A percentile compares a stretch with the other conserved stretches of the same genome.
These are phyloP conservation scores for Boloria selene DNA, from an alignment of 2,888 invertebrate genomes.

Conservation along the genomic window DNA sequence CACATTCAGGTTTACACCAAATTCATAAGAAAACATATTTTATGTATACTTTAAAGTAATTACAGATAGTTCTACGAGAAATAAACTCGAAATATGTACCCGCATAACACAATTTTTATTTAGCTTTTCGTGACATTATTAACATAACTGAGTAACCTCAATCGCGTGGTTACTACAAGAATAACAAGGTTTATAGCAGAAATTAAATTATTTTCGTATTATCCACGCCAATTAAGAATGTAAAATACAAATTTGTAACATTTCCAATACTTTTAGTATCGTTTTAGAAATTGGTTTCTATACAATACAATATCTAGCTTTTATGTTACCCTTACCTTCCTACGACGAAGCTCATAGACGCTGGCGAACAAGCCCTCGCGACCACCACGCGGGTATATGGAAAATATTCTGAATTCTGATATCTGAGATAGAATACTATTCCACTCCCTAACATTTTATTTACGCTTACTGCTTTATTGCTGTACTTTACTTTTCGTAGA, in stretches of 20 bases:
- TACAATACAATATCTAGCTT: slow-evolving; percentile 64
- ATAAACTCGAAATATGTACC: slow-evolving; percentile 18
- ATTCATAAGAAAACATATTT: slow-evolving; percentile 48
- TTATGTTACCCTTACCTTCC: slow-evolving; percentile 76
- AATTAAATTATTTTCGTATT: slow-evolving; percentile 42
- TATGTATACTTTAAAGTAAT: slow-evolving; percentile 15
- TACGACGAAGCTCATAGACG: slow-evolving; percentile 77
- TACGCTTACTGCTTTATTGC: slow-evolving; percentile 16
- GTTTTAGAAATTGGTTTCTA: slow-evolving; percentile 72
- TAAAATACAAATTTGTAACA: slow-evolving; percentile 82
- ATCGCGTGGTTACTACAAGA: slow-evolving; percentile 43
- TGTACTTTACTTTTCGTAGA: slow-evolving; percentile 21
- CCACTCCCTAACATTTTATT: slow-evolving; percentile 23
- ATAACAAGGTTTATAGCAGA: slow-evolving; percentile 38
- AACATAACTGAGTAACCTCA: slow-evolving; percentile 2
- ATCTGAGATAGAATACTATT: slow-evolving; percentile 65
- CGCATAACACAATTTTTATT: slow-evolving; percentile 3
- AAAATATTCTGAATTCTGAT: slow-evolving; percentile 68
- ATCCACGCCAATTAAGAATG: slow-evolving; percentile 46
- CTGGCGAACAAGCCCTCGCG: slow-evolving; percentile 63
- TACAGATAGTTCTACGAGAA: slow-evolving; percentile 20
- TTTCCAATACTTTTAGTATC: slow-evolving; percentile 77
- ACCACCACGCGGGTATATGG: slow-evolving; percentile 58
- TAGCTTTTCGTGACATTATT: background rate
- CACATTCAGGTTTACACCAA: slow-evolving; percentile 51